Base-by-base conservation (phyloP, 2,797 vertebrate genomes). In the Huso huso region DNA sequence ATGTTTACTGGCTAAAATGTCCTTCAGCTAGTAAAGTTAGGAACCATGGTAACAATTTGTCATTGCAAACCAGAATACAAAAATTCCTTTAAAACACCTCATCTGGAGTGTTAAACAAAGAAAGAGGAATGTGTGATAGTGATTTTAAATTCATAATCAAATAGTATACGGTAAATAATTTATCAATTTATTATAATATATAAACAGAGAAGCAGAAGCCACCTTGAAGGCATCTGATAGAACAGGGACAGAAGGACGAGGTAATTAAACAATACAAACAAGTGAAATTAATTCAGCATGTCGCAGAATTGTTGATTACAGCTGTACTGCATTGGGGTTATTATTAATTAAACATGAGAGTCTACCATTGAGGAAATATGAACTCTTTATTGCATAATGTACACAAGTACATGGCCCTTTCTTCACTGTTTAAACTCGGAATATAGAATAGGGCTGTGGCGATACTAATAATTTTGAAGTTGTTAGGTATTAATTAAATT, bases 151-250 rank as follows among this genome's bases (percentile, higher is more conserved):
- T 18, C n/a, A 55, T 9, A 55, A n/a, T n/a, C 9, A 10, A 55
- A 10, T 10, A 7, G 77, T 81, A 84, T 80, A 66, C 65, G 67
- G 68, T 87, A 75, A 86, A 84, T 86, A 82, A 87, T 87, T 79
- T 68, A 88, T 87, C 76, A 79, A 68, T 55, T 55, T 55, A n/a
- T n/a, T 55, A 5, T 10, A 55, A 55, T 74, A 75, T 74, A 76
- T 84, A 85, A 86, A 86, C 82, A 84, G 84, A 55, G 53, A 55
- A n/a, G 53, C 53, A 55, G n/a, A 55, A 55, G 9, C 53, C 53
- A 55, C 9, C 10, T 55, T 10, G 53, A 55, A 55, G 53, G 53
- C 53, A n/a, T n/a, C 10, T 55, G 53, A 55, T n/a, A 55, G 53
- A 10, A 10, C n/a, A n/a, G 53, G 53, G 53, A 55, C 53, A 10